Evolutionary conservation across 1,140 invertebrate species (phyloP).

Genomic region (Macrocentrus cingulum): DNA sequence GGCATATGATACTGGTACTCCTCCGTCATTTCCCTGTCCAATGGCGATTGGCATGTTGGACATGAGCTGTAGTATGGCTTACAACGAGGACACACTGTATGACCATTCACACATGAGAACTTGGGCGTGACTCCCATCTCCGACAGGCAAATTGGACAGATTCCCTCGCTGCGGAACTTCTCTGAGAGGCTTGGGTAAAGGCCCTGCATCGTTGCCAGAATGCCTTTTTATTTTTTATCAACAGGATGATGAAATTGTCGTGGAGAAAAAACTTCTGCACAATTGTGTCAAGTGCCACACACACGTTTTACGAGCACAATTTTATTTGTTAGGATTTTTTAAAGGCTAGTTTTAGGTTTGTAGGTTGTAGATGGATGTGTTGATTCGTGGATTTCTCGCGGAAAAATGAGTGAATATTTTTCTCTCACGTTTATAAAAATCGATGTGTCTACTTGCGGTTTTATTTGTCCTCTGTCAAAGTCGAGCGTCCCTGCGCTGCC

Average conservation of each 20-base stretch:
- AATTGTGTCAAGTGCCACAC: background rate
- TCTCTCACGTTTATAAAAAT: background rate
- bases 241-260: too few species aligned
- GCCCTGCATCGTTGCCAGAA: slow-evolving; percentile 32
- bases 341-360: too few species aligned
- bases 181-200: slow-evolving; percentile 46
- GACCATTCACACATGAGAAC: slow-evolving; percentile 40
- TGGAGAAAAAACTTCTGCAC: too few species aligned
- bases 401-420: too few species aligned
- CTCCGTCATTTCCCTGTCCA: slow-evolving; percentile 29
- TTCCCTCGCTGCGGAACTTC: slow-evolving; percentile 38
- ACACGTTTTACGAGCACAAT: too few species aligned
- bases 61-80: slow-evolving; percentile 47
- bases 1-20: slow-evolving; percentile 15
- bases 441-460: background rate
- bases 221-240: too few species aligned
- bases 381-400: too few species aligned
- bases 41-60: slow-evolving; percentile 37
- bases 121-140: slow-evolving; percentile 38
- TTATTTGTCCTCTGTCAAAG: slow-evolving; percentile 33
- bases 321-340: too few species aligned
- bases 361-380: too few species aligned
- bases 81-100: slow-evolving; percentile 46
- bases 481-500: slow-evolving; percentile 35
- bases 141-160: slow-evolving; percentile 48